A percentile compares a stretch with the other conserved stretches of the same genome.
Conservation (phyloP, 2,888 invertebrate genomes). For the Sinohyriopsis cumingii region DNA sequence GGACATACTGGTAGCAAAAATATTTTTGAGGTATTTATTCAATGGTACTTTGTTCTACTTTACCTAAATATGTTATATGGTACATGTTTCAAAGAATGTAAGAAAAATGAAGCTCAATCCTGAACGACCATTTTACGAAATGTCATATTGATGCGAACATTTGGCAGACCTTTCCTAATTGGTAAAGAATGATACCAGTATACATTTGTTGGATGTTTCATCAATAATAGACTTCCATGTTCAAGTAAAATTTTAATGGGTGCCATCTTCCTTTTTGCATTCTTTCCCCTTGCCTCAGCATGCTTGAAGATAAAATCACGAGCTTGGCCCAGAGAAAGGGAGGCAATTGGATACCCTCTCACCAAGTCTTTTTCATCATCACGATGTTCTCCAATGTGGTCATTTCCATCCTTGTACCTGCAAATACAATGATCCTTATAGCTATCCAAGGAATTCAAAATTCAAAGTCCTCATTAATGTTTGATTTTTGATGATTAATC, state of each 20-base stretch:
- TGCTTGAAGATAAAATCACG: conserved; percentile 81
- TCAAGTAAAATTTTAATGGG: conserved; percentile 76
- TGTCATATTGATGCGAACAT: conserved; percentile 78
- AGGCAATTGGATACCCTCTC: conserved; percentile 78
- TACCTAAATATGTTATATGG: too few relatives aligned
- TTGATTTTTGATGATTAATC: too few relatives aligned
- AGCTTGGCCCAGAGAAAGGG: conserved; percentile 79
- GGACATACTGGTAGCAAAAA: too few relatives aligned
- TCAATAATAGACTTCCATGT: conserved; percentile 80
- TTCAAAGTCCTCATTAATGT: too few relatives aligned
- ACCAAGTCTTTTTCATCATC: conserved; percentile 82
- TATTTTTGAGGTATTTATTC: too few relatives aligned
- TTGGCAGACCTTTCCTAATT: conserved; percentile 75
- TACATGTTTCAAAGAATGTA: too few relatives aligned
- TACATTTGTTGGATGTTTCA: conserved; percentile 82
- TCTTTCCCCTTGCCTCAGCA: conserved; percentile 63
- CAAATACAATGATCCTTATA: neutral
- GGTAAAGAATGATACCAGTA: conserved; percentile 83
- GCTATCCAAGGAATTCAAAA: too few relatives aligned
- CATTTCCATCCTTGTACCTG: conserved; percentile 80
- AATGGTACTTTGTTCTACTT: too few relatives aligned
- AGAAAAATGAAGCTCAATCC: neutral
- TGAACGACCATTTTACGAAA: conserved; percentile 52
- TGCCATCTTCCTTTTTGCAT: conserved; percentile 67
- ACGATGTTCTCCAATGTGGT: conserved; percentile 82